These are phyloP conservation scores for Phymorhynchus buccinoides DNA, from an alignment of 1,140 invertebrate genomes.

Conservation along the genomic window DNA sequence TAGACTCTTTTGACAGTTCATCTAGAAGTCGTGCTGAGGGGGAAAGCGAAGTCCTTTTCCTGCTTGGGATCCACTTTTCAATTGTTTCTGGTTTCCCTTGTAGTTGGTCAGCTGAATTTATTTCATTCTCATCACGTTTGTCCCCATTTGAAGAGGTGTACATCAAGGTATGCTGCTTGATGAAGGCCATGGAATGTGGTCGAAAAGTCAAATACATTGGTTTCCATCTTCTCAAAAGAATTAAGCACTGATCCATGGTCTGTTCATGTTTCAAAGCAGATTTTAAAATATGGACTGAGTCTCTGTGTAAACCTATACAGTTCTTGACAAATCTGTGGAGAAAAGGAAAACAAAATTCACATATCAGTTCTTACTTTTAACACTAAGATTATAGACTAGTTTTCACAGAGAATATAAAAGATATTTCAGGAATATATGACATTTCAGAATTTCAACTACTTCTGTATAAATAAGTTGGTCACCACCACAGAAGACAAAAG, in stretches of 20 bases:
- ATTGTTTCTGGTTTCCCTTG: not conserved
- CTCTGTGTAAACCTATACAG: too few relatives aligned
- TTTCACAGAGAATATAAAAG: too few relatives aligned
- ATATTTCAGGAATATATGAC: too few relatives aligned
- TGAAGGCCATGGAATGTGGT: not conserved
- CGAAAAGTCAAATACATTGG: not conserved
- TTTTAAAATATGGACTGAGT: too few relatives aligned
- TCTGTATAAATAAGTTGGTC: not conserved
- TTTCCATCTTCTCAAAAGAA: not conserved
- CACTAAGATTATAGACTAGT: too few relatives aligned
- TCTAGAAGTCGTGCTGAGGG: not conserved
- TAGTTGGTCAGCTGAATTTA: not conserved
- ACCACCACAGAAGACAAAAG: too few relatives aligned
- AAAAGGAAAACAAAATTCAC: too few relatives aligned
- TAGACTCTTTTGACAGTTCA: not conserved
- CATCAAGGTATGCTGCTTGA: not conserved
- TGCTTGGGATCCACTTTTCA: not conserved
- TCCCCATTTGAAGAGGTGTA: not conserved
- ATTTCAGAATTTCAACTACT: too few relatives aligned
- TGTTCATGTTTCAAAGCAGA: not conserved
- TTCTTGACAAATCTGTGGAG: too few relatives aligned
- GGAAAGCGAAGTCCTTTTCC: not conserved
- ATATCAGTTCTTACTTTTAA: too few relatives aligned
- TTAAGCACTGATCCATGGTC: not conserved
- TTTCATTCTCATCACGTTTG: not conserved